phyloP scores from a whole-genome alignment of 2,797 vertebrate genomes.

The Remorina albescens region DNA sequence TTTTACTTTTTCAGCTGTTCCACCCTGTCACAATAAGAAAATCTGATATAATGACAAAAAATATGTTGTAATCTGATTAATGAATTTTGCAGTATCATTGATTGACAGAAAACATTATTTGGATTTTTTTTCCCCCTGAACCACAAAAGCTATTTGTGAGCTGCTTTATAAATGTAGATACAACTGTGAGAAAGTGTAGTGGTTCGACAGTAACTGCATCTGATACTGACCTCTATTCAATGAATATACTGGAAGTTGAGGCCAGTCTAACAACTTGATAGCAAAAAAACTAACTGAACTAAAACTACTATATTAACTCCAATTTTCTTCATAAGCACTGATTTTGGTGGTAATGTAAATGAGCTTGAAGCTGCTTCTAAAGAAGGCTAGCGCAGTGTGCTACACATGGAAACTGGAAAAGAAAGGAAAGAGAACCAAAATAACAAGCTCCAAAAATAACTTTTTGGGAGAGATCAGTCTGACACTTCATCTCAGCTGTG shows the following conservation, averaged over 20 bases:
- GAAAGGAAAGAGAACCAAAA: constrained; percentile 24
- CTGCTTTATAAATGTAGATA: neutral
- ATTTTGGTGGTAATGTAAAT: neutral
- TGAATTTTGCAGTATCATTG: no score
- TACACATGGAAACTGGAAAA: constrained; percentile 8
- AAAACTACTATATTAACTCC: constrained; percentile 8
- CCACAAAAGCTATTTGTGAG: neutral
- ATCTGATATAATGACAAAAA: no score
- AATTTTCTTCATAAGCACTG: neutral
- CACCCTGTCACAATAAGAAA: neutral
- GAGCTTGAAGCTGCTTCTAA: constrained; percentile 15
- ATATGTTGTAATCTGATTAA: no score
- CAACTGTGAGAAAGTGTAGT: neutral
- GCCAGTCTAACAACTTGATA: neutral
- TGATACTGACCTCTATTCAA: neutral
- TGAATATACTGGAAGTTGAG: neutral
- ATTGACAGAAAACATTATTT: neutral
- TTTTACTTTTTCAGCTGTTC: neutral
- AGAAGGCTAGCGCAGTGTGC: constrained; percentile 5
- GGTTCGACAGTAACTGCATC: neutral
- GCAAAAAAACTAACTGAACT: constrained; percentile 1
- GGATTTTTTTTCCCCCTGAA: neutral
- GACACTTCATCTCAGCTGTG: constrained; percentile 48
- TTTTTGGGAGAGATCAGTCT: constrained; percentile 26
- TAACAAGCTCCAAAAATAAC: constrained; percentile 60